A percentile compares a stretch with the other conserved stretches of the same genome.
Conservation (phyloP, 2,113 vertebrate genomes). For the Seriola aureovittata region DNA sequence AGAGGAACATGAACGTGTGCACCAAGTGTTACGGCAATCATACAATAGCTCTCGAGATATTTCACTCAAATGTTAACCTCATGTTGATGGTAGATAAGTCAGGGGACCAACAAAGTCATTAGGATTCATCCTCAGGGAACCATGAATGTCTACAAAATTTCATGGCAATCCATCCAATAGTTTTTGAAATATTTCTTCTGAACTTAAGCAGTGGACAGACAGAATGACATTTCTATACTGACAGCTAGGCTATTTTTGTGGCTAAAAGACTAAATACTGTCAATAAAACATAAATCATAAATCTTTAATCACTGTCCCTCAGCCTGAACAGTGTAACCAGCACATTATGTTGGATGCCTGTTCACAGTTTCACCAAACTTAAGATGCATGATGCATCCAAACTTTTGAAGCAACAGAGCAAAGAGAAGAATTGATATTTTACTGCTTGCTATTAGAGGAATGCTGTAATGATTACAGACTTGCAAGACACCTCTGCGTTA, state of each 20-base stretch:
- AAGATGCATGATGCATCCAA: neutral
- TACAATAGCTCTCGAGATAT: neutral
- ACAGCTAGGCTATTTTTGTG: neutral
- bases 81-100: too few species aligned
- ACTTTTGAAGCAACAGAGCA: conserved; percentile 6
- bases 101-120: too few species aligned
- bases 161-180: neutral
- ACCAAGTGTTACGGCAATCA: neutral
- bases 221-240: neutral
- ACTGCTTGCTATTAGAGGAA: conserved; percentile 4
- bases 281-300: too few species aligned
- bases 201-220: neutral
- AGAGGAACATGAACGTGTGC: neutral
- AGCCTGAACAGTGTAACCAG: too few species aligned
- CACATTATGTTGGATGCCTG: neutral
- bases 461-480: neutral
- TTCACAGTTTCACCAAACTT: neutral
- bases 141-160: neutral
- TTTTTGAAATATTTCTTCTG: neutral
- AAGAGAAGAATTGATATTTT: neutral
- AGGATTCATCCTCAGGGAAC: too few species aligned
- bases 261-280: neutral
- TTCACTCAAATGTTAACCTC: neutral
- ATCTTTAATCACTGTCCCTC: too few species aligned
- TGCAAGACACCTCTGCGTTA: neutral